A percentile compares a stretch with the other conserved stretches of the same genome.
Conservation (phyloP, 2,888 invertebrate genomes). For the Spisula subtruncata region DNA sequence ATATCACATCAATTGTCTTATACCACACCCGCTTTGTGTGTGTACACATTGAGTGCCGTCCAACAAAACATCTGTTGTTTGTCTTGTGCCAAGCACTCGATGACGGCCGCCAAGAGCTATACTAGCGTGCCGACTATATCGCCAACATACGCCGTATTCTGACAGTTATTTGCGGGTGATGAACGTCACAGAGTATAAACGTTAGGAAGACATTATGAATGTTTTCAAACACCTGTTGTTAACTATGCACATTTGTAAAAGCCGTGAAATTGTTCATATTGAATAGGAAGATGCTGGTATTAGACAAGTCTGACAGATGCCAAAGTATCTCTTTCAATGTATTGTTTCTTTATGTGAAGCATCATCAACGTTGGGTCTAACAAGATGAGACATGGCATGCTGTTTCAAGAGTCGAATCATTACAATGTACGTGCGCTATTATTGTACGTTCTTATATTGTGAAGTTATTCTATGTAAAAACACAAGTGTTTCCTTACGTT, state of each 20-base stretch:
- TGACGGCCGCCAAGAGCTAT: slow-evolving; percentile 40
- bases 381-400: not conserved
- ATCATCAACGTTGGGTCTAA: not conserved
- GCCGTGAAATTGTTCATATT: slow-evolving; percentile 54
- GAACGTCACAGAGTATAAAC: slow-evolving; percentile 51
- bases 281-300: slow-evolving; percentile 3
- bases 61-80: slow-evolving; percentile 63
- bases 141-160: slow-evolving; percentile 64
- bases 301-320: slow-evolving; percentile 7
- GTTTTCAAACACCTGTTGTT: slow-evolving; percentile 60
- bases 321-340: slow-evolving; percentile 30
- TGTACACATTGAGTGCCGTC: slow-evolving; percentile 47
- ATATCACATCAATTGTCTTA: slow-evolving; percentile 43
- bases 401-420: not conserved
- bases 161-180: slow-evolving; percentile 66
- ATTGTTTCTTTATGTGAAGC: slow-evolving; percentile 12
- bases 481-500: not conserved
- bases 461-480: not conserved
- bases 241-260: slow-evolving; percentile 49
- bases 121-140: slow-evolving; percentile 33
- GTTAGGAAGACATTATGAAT: slow-evolving; percentile 63
- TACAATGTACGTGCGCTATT: not conserved
- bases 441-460: not conserved
- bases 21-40: slow-evolving; percentile 37
- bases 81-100: slow-evolving; percentile 55